Evolutionary conservation across 2,888 invertebrate species (phyloP).

Genomic region (Imbricaverruca yamaguchii): DNA sequence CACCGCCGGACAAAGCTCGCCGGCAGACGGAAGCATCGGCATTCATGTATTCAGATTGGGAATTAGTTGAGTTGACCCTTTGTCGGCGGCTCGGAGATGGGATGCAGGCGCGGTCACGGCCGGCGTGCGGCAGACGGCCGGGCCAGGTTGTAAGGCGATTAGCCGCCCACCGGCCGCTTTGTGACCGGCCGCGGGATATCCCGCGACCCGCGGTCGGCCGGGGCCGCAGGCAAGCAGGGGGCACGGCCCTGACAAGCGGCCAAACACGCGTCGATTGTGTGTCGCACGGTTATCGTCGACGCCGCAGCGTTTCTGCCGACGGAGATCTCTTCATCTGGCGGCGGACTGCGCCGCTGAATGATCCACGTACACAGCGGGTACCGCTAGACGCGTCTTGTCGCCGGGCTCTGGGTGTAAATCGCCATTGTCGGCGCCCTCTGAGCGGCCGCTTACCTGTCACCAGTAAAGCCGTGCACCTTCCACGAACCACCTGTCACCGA

Average conservation of each 20-base stretch:
- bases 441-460: too few relatives aligned
- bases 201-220: too few relatives aligned
- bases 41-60: conserved; percentile 7
- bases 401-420: background rate
- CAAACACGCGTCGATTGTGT: conserved; percentile 1
- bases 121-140: background rate
- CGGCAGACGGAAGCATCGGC: background rate
- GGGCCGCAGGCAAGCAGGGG: too few relatives aligned
- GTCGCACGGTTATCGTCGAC: background rate
- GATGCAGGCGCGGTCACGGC: background rate
- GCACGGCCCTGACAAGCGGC: too few relatives aligned
- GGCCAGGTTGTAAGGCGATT: background rate
- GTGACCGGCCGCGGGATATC: too few relatives aligned
- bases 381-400: background rate
- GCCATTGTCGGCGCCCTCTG: background rate
- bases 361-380: too few relatives aligned
- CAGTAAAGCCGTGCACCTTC: too few relatives aligned
- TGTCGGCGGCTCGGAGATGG: background rate
- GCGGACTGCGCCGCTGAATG: too few relatives aligned
- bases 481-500: too few relatives aligned
- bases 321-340: background rate
- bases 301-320: background rate
- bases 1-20: background rate
- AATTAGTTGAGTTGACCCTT: conserved; percentile 11
- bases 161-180: background rate